These are phyloP conservation scores for Alligator sinensis DNA, from an alignment of 2,113 vertebrate genomes.

Conservation along the genomic window DNA sequence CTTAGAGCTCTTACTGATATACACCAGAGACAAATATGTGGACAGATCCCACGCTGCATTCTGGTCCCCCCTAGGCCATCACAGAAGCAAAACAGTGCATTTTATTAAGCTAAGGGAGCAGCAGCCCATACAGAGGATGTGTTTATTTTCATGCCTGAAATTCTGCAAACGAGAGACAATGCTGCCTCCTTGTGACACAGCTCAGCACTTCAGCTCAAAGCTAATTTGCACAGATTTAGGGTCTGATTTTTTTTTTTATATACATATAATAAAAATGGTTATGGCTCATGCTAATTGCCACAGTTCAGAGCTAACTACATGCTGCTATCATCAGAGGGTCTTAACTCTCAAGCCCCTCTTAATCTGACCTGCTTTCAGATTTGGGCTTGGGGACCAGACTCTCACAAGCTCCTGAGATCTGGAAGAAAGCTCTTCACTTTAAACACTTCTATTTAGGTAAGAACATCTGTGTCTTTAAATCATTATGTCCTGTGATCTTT, in stretches of 20 bases:
- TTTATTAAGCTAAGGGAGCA: neutral
- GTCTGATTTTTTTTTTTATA: neutral
- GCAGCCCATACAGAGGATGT: accelerated
- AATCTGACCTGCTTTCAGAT: too few species aligned
- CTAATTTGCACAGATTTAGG: accelerated
- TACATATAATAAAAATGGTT: neutral
- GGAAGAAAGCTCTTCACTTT: too few species aligned
- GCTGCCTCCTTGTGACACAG: neutral
- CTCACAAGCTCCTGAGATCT: neutral
- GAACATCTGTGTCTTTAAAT: too few species aligned
- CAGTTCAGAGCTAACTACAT: neutral
- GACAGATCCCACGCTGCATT: neutral
- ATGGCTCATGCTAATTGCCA: neutral
- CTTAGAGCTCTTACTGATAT: too few species aligned
- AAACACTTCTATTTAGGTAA: too few species aligned
- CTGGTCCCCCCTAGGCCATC: neutral
- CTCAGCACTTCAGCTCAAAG: accelerated
- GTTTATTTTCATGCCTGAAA: accelerated
- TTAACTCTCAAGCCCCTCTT: too few species aligned
- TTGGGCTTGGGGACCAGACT: neutral
- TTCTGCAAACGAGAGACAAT: accelerated
- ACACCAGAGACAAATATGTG: too few species aligned
- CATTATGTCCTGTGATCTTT: too few species aligned
- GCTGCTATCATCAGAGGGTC: neutral
- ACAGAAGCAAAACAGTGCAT: accelerated